phyloP scores from a whole-genome alignment of 2,797 vertebrate genomes.

The Gambelia wislizenii region DNA sequence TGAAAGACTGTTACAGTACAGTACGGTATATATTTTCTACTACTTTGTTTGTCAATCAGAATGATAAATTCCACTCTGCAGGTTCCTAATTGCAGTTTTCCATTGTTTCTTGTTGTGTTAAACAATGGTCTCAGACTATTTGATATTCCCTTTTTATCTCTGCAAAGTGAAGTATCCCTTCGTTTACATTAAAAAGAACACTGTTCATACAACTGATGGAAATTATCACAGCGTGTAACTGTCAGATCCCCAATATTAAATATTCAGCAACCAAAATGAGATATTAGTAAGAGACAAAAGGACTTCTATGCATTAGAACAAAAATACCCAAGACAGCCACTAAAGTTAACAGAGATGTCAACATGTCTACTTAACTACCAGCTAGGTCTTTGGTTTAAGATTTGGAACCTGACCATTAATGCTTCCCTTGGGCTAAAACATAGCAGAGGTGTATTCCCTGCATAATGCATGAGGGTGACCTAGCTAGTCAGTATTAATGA shows the following conservation, averaged over 20 bases:
- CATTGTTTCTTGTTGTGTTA: constrained; percentile 12
- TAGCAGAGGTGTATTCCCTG: constrained; percentile 16
- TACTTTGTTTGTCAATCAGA: constrained; percentile 51
- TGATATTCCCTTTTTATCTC: constrained; percentile 65
- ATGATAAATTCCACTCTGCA: constrained; percentile 40
- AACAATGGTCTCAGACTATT: constrained; percentile 53
- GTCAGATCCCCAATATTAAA: constrained; percentile 67
- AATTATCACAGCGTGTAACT: constrained; percentile 64
- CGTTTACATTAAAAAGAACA: constrained; percentile 39
- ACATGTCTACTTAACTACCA: constrained; percentile 27
- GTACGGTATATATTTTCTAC: constrained; percentile 38
- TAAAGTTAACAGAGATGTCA: constrained; percentile 45
- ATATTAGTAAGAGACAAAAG: constrained; percentile 60
- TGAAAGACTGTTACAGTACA: background rate
- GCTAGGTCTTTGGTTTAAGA: constrained; percentile 34
- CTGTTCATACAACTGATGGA: constrained; percentile 42
- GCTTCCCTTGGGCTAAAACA: constrained; percentile 36
- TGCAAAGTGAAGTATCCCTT: constrained; percentile 57
- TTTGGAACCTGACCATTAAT: constrained; percentile 46
- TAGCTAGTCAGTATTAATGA: constrained; percentile 37
- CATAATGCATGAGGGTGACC: constrained; percentile 21
- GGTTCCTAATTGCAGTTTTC: constrained; percentile 42
- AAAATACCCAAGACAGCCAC: constrained; percentile 22
- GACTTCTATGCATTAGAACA: constrained; percentile 29
- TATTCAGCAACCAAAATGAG: constrained; percentile 65